Percentiles rank a stretch among this genome's conserved stretches.
phyloP scores from a whole-genome alignment of 2,797 vertebrate genomes.

The Helarctos malayanus region DNA sequence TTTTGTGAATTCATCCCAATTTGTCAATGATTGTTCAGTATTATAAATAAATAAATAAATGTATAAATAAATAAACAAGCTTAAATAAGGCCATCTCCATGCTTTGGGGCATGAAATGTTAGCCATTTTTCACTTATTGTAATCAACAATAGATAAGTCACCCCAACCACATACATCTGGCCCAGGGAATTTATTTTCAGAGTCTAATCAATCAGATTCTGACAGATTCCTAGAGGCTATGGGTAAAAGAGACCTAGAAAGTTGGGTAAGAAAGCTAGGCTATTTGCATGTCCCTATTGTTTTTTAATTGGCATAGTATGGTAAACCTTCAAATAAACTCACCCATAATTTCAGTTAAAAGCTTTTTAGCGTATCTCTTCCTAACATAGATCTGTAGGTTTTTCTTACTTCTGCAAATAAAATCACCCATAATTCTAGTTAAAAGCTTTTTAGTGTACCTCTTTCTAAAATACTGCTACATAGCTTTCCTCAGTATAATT shows the following conservation, averaged over 20 bases:
- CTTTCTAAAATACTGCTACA: neutral
- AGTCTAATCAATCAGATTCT: slow-evolving; percentile 60
- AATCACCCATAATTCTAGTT: neutral
- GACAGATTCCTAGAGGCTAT: neutral
- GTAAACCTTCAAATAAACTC: slow-evolving; percentile 1
- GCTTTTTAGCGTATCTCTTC: neutral
- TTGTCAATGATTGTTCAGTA: neutral
- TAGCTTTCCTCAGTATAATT: neutral
- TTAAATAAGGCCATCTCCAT: neutral
- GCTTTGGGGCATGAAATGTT: neutral
- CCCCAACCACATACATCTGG: neutral
- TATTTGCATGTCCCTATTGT: neutral
- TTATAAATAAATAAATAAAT: neutral
- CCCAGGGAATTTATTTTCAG: slow-evolving; percentile 26
- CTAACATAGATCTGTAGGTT: neutral
- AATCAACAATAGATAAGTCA: slow-evolving; percentile 42
- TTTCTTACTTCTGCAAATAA: slow-evolving; percentile 35
- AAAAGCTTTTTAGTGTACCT: neutral
- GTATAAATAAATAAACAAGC: neutral
- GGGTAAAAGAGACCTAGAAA: neutral
- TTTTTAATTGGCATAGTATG: neutral
- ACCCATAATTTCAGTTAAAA: slow-evolving; percentile 36
- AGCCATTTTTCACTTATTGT: slow-evolving; percentile 65
- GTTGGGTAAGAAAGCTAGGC: neutral
- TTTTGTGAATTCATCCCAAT: slow-evolving; percentile 36